Percentiles rank a stretch among this genome's conserved stretches.
phyloP scores from a whole-genome alignment of 1,140 invertebrate species.

The Diorhabda carinulata region DNA sequence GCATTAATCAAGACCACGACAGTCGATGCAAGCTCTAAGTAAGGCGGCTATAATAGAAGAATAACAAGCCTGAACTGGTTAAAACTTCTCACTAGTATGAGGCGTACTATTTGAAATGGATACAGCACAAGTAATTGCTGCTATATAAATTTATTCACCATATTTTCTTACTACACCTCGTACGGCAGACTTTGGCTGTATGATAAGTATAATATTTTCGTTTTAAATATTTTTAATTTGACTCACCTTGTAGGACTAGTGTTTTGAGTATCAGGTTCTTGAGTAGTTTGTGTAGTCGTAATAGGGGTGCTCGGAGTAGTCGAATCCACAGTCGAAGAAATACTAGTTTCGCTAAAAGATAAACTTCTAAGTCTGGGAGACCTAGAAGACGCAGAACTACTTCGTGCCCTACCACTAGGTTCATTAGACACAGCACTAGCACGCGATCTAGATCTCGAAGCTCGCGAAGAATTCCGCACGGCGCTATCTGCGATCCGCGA shows the following conservation, averaged over 20 bases:
- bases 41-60: too few relatives aligned
- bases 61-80: too few relatives aligned
- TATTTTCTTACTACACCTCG: too few relatives aligned
- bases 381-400: slow-evolving; percentile 42
- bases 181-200: too few relatives aligned
- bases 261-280: neutral
- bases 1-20: too few relatives aligned
- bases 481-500: slow-evolving; percentile 33
- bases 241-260: slow-evolving; percentile 25
- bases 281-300: slow-evolving; percentile 20
- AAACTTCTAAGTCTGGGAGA: slow-evolving; percentile 39
- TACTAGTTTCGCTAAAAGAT: slow-evolving; percentile 43
- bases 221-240: neutral
- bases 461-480: neutral
- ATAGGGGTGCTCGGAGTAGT: slow-evolving; percentile 35
- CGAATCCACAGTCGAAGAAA: slow-evolving; percentile 42
- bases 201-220: too few relatives aligned
- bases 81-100: too few relatives aligned
- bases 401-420: slow-evolving; percentile 36
- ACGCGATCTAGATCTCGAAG: slow-evolving; percentile 24
- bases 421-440: slow-evolving; percentile 30
- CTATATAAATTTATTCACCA: too few relatives aligned
- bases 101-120: too few relatives aligned
- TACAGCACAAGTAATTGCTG: too few relatives aligned
- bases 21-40: too few relatives aligned